Conservation (phyloP, 2,797 vertebrate species). For the Merluccius polli region DNA sequence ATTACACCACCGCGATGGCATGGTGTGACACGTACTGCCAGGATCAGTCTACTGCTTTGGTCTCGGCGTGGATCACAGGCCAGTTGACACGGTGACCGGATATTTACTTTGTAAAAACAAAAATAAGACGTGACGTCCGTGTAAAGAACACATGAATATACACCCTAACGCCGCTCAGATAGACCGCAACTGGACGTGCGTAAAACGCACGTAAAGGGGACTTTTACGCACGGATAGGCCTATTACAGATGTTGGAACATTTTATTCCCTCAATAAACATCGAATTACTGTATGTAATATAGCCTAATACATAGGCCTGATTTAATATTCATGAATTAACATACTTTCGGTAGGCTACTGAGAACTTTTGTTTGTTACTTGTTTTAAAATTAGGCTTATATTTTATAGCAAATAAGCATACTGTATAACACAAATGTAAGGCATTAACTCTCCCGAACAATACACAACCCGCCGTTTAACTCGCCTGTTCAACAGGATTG, state of each 20-base stretch:
- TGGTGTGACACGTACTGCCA: neutral
- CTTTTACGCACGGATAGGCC: neutral
- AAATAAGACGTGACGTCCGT: too few species aligned
- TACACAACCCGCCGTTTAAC: neutral
- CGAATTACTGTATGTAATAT: neutral
- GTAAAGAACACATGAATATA: too few species aligned
- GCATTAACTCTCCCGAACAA: neutral
- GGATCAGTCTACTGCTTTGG: too few species aligned
- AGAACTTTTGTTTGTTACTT: neutral
- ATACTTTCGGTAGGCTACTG: neutral
- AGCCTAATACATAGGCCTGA: neutral
- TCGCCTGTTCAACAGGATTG: neutral
- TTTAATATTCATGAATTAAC: neutral
- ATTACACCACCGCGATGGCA: neutral
- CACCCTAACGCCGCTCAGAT: neutral
- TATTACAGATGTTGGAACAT: neutral
- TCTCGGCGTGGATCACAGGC: neutral
- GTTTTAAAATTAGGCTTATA: neutral
- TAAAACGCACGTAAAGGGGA: too few species aligned
- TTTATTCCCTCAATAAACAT: neutral
- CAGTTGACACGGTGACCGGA: neutral
- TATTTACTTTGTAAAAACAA: neutral
- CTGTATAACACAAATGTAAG: neutral
- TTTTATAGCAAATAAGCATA: neutral
- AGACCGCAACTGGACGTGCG: neutral